phyloP scores from a whole-genome alignment of 2,888 invertebrate species.

The Leistus spinibarbis region DNA sequence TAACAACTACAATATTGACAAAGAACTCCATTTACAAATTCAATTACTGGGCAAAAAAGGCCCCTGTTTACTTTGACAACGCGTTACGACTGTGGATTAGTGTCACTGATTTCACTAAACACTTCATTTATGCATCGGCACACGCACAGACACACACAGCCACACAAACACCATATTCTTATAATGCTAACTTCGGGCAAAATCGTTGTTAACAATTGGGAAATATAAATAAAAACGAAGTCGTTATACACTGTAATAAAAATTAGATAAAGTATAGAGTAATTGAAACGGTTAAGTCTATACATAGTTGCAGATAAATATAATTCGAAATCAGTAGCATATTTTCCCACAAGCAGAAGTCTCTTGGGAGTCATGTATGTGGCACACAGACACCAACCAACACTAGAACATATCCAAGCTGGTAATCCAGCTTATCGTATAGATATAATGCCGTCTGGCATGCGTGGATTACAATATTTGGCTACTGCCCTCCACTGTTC shows the following conservation, averaged over 20 bases:
- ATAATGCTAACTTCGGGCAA: too few relatives aligned
- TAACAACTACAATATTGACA: conserved; percentile 10
- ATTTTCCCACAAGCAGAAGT: too few relatives aligned
- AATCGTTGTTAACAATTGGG: too few relatives aligned
- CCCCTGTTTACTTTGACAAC: background rate
- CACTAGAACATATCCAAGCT: background rate
- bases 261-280: background rate
- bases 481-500: conserved; percentile 9
- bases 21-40: conserved; percentile 17
- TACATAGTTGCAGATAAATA: too few relatives aligned
- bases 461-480: conserved; percentile 19
- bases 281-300: too few relatives aligned
- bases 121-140: background rate
- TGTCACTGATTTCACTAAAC: background rate
- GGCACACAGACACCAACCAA: background rate
- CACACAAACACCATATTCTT: background rate
- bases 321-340: too few relatives aligned
- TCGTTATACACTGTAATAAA: background rate
- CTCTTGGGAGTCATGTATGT: too few relatives aligned
- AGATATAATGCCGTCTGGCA: conserved; percentile 26
- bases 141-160: background rate
- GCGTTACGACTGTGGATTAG: conserved; percentile 3
- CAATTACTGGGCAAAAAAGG: conserved; percentile 5
- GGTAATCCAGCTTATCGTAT: conserved; percentile 8
- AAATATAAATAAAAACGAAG: background rate